These are phyloP conservation scores for Ganaspis sp. DNA, from an alignment of 1,140 invertebrate genomes.

Conservation along the genomic window DNA sequence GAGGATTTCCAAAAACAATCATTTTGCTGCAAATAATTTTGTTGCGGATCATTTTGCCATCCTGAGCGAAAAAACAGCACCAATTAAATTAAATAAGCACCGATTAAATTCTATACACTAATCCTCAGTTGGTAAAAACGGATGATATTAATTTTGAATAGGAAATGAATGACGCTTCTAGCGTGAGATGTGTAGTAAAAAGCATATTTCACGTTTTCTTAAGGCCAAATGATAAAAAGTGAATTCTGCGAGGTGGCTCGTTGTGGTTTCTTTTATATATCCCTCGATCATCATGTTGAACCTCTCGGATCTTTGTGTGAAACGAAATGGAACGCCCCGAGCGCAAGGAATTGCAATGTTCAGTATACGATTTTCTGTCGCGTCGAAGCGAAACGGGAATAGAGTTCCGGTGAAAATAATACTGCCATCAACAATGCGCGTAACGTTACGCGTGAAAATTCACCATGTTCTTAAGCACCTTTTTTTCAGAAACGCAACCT, in stretches of 20 bases:
- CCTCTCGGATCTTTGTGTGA: constrained; percentile 27
- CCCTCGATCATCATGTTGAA: constrained; percentile 5
- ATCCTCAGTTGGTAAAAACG: no score
- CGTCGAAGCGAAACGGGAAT: constrained; percentile 26
- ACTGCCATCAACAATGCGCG: neutral
- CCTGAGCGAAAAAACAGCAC: no score
- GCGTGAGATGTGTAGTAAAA: neutral
- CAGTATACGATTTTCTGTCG: constrained; percentile 25
- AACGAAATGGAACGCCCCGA: constrained; percentile 27
- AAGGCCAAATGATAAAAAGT: neutral
- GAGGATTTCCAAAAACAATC: no score
- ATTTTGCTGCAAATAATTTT: no score
- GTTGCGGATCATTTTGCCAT: no score
- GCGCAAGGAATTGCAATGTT: constrained; percentile 20
- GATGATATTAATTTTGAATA: no score
- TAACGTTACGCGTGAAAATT: constrained; percentile 7
- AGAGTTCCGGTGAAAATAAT: constrained; percentile 24
- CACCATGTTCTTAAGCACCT: neutral
- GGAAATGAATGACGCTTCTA: neutral
- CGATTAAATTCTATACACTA: no score
- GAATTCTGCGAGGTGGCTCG: neutral
- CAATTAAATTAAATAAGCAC: no score
- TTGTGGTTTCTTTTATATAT: neutral
- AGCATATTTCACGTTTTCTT: neutral
- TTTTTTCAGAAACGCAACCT: neutral